Conservation (phyloP, 2,888 invertebrate species). For the Barypeithes pellucidus region DNA sequence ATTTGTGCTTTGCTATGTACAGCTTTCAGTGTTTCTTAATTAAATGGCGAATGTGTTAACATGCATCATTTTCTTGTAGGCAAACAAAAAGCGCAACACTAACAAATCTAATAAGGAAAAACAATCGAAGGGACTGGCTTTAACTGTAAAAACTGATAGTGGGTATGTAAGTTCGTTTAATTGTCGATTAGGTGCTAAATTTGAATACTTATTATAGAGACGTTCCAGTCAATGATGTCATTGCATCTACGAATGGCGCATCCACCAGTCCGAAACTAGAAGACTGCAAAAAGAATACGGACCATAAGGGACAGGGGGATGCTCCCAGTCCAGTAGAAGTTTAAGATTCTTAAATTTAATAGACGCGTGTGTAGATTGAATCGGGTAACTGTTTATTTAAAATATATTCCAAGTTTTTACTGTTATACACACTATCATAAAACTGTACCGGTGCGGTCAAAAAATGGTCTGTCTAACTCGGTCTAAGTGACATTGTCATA, state of each 20-base stretch:
- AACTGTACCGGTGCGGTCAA: not conserved
- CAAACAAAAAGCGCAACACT: slow-evolving; percentile 66
- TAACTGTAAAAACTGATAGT: slow-evolving; percentile 67
- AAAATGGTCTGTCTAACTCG: not conserved
- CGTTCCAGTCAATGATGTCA: slow-evolving; percentile 66
- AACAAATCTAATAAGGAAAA: slow-evolving; percentile 66
- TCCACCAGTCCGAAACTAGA: slow-evolving; percentile 58
- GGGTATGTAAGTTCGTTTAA: slow-evolving; percentile 63
- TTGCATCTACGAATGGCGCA: slow-evolving; percentile 59
- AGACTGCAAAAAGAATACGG: slow-evolving; percentile 62
- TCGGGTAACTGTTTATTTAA: slow-evolving; percentile 20
- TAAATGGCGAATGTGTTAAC: slow-evolving; percentile 25
- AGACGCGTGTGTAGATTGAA: not conserved
- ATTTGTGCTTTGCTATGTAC: not conserved
- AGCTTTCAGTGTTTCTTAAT: slow-evolving; percentile 14
- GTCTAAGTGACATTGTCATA: not conserved
- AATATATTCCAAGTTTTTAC: not conserved
- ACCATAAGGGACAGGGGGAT: slow-evolving; percentile 70
- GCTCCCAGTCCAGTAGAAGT: slow-evolving; percentile 56
- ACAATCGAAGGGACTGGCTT: slow-evolving; percentile 61
- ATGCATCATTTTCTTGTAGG: slow-evolving; percentile 59
- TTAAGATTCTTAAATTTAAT: slow-evolving; percentile 16
- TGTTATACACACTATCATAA: too few species aligned
- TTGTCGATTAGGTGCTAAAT: not conserved
- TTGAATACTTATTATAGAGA: slow-evolving; percentile 62